These are phyloP conservation scores for Scaptomyza hsui DNA, from an alignment of 1,140 invertebrate genomes.

Conservation along the genomic window DNA sequence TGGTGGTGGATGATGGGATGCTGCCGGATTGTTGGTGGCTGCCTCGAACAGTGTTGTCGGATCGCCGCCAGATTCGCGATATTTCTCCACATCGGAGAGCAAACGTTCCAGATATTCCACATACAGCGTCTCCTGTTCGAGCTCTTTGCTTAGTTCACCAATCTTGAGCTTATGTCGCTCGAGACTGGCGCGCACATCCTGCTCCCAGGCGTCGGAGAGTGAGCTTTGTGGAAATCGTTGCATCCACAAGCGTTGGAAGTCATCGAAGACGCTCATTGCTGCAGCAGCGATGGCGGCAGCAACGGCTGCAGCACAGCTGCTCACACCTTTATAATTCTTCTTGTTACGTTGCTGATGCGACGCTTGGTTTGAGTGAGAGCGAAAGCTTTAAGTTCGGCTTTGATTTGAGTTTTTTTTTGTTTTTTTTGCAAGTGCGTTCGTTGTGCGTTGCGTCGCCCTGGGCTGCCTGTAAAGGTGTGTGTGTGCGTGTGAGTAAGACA, in stretches of 20 bases:
- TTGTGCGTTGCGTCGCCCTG: slow-evolving; percentile 67
- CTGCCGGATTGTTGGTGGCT: slow-evolving; percentile 52
- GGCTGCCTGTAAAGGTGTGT: slow-evolving; percentile 59
- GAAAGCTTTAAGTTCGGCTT: slow-evolving; percentile 44
- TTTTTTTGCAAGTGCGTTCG: slow-evolving; percentile 62
- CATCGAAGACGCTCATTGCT: slow-evolving; percentile 93
- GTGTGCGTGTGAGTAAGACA: slow-evolving; percentile 21
- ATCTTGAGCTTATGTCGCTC: slow-evolving; percentile 94
- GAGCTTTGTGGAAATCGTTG: slow-evolving; percentile 94
- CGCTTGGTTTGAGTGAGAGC: slow-evolving; percentile 27
- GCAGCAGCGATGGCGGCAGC: slow-evolving; percentile 8
- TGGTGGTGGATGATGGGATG: background rate
- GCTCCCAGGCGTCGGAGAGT: slow-evolving; percentile 94
- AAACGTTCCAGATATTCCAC: slow-evolving; percentile 94
- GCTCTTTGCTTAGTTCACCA: slow-evolving; percentile 90
- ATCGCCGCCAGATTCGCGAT: slow-evolving; percentile 86
- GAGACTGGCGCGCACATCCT: slow-evolving; percentile 94
- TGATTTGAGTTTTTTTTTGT: slow-evolving; percentile 56
- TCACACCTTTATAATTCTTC: slow-evolving; percentile 16
- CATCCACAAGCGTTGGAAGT: slow-evolving; percentile 94
- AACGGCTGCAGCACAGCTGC: slow-evolving; percentile 20
- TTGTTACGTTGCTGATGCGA: slow-evolving; percentile 4
- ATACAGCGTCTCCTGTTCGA: slow-evolving; percentile 95
- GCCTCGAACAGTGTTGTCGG: slow-evolving; percentile 79
- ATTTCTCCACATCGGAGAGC: slow-evolving; percentile 91